Percentiles rank a stretch among this genome's conserved stretches.
Conservation (phyloP, 2,888 invertebrate genomes). For the Epinotia ramella region DNA sequence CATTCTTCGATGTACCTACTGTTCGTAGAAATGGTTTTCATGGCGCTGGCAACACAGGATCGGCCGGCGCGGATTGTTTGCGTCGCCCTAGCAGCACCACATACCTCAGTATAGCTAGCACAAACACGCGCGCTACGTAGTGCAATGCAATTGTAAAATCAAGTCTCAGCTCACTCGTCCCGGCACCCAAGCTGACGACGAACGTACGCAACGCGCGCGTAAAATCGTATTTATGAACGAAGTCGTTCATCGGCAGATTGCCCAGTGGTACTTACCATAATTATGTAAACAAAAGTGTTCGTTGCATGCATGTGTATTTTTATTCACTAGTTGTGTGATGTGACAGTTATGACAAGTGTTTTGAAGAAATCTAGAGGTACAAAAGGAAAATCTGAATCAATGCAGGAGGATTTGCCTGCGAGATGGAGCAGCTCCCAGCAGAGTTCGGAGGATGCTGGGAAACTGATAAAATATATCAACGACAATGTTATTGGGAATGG, state of each 20-base stretch:
- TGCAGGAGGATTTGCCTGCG: slow-evolving; percentile 80
- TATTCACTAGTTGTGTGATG: slow-evolving; percentile 66
- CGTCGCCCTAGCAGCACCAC: slow-evolving; percentile 39
- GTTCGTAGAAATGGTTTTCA: slow-evolving; percentile 19
- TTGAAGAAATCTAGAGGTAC: slow-evolving; percentile 80
- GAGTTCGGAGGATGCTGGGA: slow-evolving; percentile 88
- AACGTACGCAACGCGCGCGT: slow-evolving; percentile 48
- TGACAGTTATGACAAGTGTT: slow-evolving; percentile 81
- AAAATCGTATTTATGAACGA: slow-evolving; percentile 44
- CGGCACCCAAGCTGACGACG: slow-evolving; percentile 47
- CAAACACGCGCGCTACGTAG: slow-evolving; percentile 32
- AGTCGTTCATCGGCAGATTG: slow-evolving; percentile 41
- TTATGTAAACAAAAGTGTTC: slow-evolving; percentile 51
- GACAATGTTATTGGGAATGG: slow-evolving; percentile 93
- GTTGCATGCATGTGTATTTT: slow-evolving; percentile 34
- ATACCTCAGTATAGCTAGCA: slow-evolving; percentile 24
- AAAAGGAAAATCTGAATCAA: slow-evolving; percentile 82
- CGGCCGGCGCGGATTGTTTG: slow-evolving; percentile 41
- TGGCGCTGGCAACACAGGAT: slow-evolving; percentile 17
- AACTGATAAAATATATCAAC: slow-evolving; percentile 91
- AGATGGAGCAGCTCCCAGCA: slow-evolving; percentile 74
- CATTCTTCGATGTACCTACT: neutral
- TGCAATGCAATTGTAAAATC: slow-evolving; percentile 29
- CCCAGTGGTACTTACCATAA: slow-evolving; percentile 46
- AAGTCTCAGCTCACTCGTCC: slow-evolving; percentile 41